These are phyloP conservation scores for Spilosoma lubricipeda DNA, from an alignment of 2,888 invertebrate genomes.

Conservation along the genomic window DNA sequence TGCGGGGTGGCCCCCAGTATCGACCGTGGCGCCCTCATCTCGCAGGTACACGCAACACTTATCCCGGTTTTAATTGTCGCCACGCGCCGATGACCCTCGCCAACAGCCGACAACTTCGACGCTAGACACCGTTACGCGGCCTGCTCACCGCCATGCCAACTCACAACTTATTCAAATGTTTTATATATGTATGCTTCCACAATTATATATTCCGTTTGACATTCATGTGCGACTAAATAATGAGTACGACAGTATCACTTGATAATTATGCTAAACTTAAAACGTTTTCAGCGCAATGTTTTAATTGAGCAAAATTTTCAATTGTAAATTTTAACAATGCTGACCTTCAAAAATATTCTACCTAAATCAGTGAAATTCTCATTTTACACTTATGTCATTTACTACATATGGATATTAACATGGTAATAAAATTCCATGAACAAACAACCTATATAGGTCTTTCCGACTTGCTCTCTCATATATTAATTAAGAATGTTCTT, in stretches of 20 bases:
- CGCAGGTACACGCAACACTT: slow-evolving; percentile 85
- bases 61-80: slow-evolving; percentile 86
- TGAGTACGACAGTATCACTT: slow-evolving; percentile 39
- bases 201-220: slow-evolving; percentile 39
- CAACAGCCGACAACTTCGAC: slow-evolving; percentile 60
- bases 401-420: background rate
- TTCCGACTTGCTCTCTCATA: background rate
- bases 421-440: background rate
- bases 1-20: slow-evolving; percentile 69
- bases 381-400: background rate
- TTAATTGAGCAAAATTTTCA: too few relatives aligned
- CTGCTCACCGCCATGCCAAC: slow-evolving; percentile 55
- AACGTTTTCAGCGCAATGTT: background rate
- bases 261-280: slow-evolving; percentile 1
- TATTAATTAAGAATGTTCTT: background rate
- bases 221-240: slow-evolving; percentile 33
- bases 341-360: too few relatives aligned
- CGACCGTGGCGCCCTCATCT: slow-evolving; percentile 84
- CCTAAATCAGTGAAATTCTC: background rate
- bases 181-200: slow-evolving; percentile 35
- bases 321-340: too few relatives aligned
- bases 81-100: slow-evolving; percentile 81
- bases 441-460: background rate
- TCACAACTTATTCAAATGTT: slow-evolving; percentile 56
- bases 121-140: slow-evolving; percentile 58